These are phyloP conservation scores for Gyrodactylus bullatarudis DNA, from an alignment of 1,140 invertebrate species.

Conservation along the genomic window DNA sequence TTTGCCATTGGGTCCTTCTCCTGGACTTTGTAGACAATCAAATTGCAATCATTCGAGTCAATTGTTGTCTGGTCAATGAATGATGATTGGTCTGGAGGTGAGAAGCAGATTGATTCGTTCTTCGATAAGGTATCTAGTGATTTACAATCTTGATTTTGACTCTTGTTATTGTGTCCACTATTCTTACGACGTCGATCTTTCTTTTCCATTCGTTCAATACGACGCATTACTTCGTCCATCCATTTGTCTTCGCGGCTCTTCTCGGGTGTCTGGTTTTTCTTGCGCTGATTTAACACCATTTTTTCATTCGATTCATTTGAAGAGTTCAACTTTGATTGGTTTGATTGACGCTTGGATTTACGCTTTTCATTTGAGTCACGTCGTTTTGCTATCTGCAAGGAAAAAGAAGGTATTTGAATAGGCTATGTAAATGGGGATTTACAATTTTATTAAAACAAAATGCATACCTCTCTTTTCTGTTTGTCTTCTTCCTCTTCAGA, in stretches of 20 bases:
- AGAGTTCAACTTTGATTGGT: neutral
- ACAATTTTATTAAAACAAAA: no score
- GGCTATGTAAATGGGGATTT: no score
- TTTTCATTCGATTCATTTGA: neutral
- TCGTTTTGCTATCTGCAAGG: no score
- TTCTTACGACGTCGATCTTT: neutral
- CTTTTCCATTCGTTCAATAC: neutral
- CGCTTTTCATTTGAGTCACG: neutral
- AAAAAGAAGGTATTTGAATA: no score
- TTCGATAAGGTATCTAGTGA: neutral
- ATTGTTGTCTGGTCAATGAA: neutral
- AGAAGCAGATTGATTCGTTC: neutral
- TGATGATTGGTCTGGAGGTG: neutral
- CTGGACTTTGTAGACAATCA: neutral
- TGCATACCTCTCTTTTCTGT: no score
- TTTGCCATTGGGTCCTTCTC: neutral
- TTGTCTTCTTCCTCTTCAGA: no score
- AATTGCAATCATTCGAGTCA: neutral
- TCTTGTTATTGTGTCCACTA: neutral
- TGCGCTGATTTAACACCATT: neutral
- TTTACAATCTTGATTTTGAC: neutral
- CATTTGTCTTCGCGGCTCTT: neutral
- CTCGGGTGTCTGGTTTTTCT: neutral
- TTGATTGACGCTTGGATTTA: neutral
- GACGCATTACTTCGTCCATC: neutral